Percentiles rank a stretch among this genome's conserved stretches.
Evolutionary conservation across 2,113 vertebrate genomes (phyloP).

Genomic region (Oryzias melastigma): DNA sequence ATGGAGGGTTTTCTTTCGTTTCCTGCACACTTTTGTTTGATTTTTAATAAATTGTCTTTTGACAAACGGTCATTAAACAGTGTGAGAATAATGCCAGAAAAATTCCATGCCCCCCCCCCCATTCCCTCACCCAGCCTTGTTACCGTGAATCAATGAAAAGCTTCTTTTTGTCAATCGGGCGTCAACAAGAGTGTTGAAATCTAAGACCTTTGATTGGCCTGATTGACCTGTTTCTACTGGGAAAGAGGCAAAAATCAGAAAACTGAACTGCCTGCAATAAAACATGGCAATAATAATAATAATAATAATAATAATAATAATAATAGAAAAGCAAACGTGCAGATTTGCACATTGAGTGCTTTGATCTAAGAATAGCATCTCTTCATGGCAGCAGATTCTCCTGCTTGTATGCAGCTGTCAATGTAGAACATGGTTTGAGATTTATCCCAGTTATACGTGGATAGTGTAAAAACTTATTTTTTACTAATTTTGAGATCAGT

Average conservation of each 20-base stretch:
- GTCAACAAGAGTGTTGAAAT: background rate
- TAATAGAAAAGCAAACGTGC: background rate
- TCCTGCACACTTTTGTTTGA: background rate
- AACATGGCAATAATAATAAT: background rate
- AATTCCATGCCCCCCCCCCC: background rate
- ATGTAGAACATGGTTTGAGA: slow-evolving; percentile 50
- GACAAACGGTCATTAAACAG: background rate
- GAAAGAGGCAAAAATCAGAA: slow-evolving; percentile 21
- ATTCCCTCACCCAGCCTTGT: background rate
- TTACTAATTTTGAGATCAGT: slow-evolving; percentile 49
- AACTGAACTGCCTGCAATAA: background rate
- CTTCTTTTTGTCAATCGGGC: background rate
- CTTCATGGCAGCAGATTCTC: slow-evolving; percentile 28
- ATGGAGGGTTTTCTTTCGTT: background rate
- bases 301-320: background rate
- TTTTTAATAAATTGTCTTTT: background rate
- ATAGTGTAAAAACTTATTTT: slow-evolving; percentile 59
- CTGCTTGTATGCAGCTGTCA: slow-evolving; percentile 28
- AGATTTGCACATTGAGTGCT: slow-evolving; percentile 13
- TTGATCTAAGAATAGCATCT: slow-evolving; percentile 32
- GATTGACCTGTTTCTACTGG: slow-evolving; percentile 1
- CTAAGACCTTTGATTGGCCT: background rate
- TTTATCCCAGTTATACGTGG: slow-evolving; percentile 40
- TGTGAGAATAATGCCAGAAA: background rate
- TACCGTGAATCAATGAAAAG: background rate